Conservation (phyloP, 2,888 invertebrate species). For the Tholera decimalis region DNA sequence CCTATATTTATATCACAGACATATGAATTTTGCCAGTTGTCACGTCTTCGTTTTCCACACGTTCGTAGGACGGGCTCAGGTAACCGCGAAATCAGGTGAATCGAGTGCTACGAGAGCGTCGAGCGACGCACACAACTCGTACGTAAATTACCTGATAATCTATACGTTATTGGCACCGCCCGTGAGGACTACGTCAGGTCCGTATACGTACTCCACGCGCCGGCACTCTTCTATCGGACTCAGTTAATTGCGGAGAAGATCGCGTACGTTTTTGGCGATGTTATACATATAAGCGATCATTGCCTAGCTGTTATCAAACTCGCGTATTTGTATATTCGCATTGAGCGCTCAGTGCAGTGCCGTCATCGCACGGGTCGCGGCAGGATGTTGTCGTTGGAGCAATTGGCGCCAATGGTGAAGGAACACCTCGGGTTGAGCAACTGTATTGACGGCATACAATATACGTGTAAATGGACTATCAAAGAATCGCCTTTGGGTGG, state of each 20-base stretch:
- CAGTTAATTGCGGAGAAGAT: slow-evolving; percentile 83
- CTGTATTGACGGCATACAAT: slow-evolving; percentile 71
- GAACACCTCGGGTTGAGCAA: slow-evolving; percentile 84
- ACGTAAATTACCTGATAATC: slow-evolving; percentile 75
- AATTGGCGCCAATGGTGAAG: slow-evolving; percentile 87
- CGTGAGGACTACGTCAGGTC: slow-evolving; percentile 79
- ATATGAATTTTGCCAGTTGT: slow-evolving; percentile 78
- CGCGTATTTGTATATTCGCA: slow-evolving; percentile 84
- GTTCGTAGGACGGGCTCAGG: slow-evolving; percentile 74
- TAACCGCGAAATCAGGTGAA: slow-evolving; percentile 69
- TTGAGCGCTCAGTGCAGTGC: slow-evolving; percentile 86
- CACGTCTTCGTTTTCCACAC: slow-evolving; percentile 80
- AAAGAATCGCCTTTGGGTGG: slow-evolving; percentile 92
- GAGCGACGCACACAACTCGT: slow-evolving; percentile 50
- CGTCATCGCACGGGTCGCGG: slow-evolving; percentile 81
- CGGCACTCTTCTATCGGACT: slow-evolving; percentile 78
- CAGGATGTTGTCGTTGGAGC: slow-evolving; percentile 90
- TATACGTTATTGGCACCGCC: slow-evolving; percentile 79
- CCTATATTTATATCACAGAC: slow-evolving; percentile 77
- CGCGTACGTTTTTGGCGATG: slow-evolving; percentile 80
- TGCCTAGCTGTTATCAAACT: slow-evolving; percentile 85
- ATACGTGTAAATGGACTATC: slow-evolving; percentile 91
- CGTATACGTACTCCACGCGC: slow-evolving; percentile 75
- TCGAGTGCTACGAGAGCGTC: slow-evolving; percentile 48
- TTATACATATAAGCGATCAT: slow-evolving; percentile 79